Conservation (phyloP, 2,113 vertebrate species). For the Callocephalon fimbriatum region DNA sequence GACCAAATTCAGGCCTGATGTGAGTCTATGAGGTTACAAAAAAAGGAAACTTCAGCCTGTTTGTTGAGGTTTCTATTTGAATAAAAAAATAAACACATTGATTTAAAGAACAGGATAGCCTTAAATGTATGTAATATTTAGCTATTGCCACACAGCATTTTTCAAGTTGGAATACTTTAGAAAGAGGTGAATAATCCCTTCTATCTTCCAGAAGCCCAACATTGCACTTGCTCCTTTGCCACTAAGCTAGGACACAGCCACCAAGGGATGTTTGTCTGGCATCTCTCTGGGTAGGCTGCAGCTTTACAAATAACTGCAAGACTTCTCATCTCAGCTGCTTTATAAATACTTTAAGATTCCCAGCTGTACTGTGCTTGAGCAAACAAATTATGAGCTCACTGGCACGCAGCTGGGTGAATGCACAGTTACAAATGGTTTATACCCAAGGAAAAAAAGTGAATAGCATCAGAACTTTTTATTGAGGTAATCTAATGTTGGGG, state of each 20-base stretch:
- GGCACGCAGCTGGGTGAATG: slow-evolving; percentile 7
- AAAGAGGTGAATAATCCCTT: neutral
- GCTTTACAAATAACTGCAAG: slow-evolving; percentile 31
- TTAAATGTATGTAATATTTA: neutral
- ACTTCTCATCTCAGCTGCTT: neutral
- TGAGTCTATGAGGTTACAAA: neutral
- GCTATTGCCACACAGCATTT: neutral
- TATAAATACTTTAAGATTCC: slow-evolving; percentile 26
- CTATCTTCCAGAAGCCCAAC: neutral
- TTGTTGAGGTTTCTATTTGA: neutral
- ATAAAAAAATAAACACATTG: neutral
- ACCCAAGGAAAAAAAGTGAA: neutral
- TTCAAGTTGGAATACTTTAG: neutral
- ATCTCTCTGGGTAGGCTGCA: neutral
- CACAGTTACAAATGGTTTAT: neutral
- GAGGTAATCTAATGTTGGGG: neutral
- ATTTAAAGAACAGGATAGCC: neutral
- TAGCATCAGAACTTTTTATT: neutral
- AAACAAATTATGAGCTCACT: slow-evolving; percentile 29
- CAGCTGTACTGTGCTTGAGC: slow-evolving; percentile 22
- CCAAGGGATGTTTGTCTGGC: neutral
- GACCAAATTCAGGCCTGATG: neutral
- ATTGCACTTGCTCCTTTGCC: neutral
- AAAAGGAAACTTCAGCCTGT: neutral
- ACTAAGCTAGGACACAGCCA: neutral